A percentile compares a stretch with the other conserved stretches of the same genome.
phyloP scores from a whole-genome alignment of 2,888 invertebrate species.

The Hyalella azteca region DNA sequence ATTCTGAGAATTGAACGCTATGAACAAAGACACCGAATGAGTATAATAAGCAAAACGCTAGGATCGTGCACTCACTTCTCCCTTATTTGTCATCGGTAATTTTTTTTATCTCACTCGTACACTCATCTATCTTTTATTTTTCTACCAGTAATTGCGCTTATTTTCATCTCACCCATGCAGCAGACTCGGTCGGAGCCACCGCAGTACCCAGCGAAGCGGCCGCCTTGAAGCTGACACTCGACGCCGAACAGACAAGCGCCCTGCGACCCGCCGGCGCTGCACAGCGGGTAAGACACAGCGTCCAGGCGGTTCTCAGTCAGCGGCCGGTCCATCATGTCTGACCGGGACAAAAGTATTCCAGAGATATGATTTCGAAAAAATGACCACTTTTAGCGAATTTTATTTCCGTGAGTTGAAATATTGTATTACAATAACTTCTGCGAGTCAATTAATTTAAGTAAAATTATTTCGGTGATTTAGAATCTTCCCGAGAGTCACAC shows the following conservation, averaged over 20 bases:
- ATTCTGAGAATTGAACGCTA: neutral
- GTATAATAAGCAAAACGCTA: neutral
- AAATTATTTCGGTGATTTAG: too few species aligned
- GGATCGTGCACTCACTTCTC: neutral
- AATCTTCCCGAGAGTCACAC: too few species aligned
- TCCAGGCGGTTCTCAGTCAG: neutral
- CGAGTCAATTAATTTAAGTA: too few species aligned
- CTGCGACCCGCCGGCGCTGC: neutral
- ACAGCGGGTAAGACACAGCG: constrained; percentile 2
- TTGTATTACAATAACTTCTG: too few species aligned
- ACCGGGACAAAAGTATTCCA: too few species aligned
- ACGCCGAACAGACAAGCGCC: neutral
- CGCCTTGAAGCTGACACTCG: constrained; percentile 21
- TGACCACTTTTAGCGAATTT: too few species aligned
- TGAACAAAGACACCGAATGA: neutral
- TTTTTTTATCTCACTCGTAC: neutral
- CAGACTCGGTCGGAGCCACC: constrained; percentile 41
- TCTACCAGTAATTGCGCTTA: neutral
- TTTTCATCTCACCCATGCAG: constrained; percentile 41
- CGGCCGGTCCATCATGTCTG: constrained; percentile 28
- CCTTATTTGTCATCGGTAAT: neutral
- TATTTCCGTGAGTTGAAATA: too few species aligned
- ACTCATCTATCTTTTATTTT: neutral
- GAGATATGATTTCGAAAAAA: too few species aligned
- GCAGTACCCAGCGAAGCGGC: constrained; percentile 43